Evolutionary conservation across 2,113 vertebrate species (phyloP), one percentile per base, ranked within the genome.

Genomic region (Lota lota): DNA sequence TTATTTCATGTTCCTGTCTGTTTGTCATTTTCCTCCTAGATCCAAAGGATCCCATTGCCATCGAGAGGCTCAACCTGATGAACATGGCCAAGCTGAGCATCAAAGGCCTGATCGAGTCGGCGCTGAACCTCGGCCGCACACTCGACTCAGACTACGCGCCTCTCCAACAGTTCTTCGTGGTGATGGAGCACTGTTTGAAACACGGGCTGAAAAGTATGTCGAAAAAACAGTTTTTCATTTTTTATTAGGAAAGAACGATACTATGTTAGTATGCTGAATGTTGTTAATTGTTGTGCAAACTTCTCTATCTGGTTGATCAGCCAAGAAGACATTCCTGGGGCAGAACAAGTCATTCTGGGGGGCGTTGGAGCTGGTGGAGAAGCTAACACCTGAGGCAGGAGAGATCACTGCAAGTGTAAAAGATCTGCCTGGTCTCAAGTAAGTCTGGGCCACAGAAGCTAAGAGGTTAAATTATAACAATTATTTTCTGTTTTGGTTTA

Each of bases 331-430:
- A 6, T 99, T 99, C 73, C 94, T 99, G 70, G 97, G 97, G 1
- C 97, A 99, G 92, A 99, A 98, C 79, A 99, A 99, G 82, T 99
- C 97, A 0, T 99, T 99, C 73, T 99, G 97, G 97, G 97, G 97
- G 3, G 95, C 97, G n/a, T 65, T 99, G 80, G 97, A 99, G 83
- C 79, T 99, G 24, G 97, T 99, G 15, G 97, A 99, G 89, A 99
- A 99, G 69, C 88, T 99, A 62, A 96, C 96, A 70, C 97, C 97
- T 16, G 97, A 99, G 85, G 97, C 97, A 14, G 94, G 92, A 72
- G 97, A 99, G 78, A 99, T 99, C 81, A 99, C 97, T 56, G 97
- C 97, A 67, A 99, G 97, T 17, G 96, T 98, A 2, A 98, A 99
- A 87, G 97, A 99, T 76, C 93, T 99, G 59, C 97, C 97, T 0